Base-by-base conservation (phyloP, 2,888 invertebrate genomes). In the Molanna angustata region DNA sequence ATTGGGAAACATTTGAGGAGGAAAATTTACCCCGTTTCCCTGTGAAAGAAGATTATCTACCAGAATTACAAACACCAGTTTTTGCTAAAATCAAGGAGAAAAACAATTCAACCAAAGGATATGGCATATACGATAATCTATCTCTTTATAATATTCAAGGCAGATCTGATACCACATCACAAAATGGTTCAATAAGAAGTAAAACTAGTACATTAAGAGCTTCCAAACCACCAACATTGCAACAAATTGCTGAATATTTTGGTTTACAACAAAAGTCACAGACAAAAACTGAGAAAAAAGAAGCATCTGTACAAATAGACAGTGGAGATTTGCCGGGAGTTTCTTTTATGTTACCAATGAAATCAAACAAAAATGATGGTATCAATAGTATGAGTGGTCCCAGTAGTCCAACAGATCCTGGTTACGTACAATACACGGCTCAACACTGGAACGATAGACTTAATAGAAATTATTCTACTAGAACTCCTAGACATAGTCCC, bases 381-480 rank as follows among this genome's bases (percentile, higher is more conserved):
- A 65, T 64, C 1, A 62, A 67, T 1, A 73, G 72, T 21, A 76
- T 73, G 0, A 66, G 78, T 43, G 78, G 79, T 1, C 80, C 81
- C 0, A 84, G 83, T n/a, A 80, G 84, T 1, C 85, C 87, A 1
- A 82, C 80, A 0, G 86, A 87, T 66, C 86, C 86, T 0, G 87
- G 87, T 2, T 88, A 81, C 62, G 87, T 88, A 1, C 82, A 84
- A 63, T 86, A 86, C 64, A 80, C 85, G 0, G 87, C 85, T 1
- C 82, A 80, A 57, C 79, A 82, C 61, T 87, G 87, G 87, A 79
- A 80, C 0, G 76, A 77, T 39, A 74, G 73, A 44, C 62, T 74
- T 19, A 63, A 65, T 33, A 57, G 63, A 49, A 63, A 60, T 42
- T 62, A 62, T 16, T 78, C 74, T 62, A 64, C 76, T 4, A 77